Percentiles rank a stretch among this genome's conserved stretches.
phyloP scores from a whole-genome alignment of 2,113 vertebrate genomes.

The Collichthys lucidus region DNA sequence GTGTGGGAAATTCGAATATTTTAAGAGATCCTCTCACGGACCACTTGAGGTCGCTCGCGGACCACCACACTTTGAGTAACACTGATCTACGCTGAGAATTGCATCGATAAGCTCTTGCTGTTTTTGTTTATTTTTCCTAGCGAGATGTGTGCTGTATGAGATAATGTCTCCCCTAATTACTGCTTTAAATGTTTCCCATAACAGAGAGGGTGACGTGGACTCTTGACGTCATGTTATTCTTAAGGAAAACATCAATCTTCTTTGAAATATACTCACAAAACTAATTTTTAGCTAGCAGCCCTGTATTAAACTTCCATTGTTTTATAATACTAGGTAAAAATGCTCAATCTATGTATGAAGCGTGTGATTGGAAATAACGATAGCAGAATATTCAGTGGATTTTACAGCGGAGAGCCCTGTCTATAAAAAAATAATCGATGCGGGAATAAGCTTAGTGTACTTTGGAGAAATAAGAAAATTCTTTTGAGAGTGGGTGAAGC shows the following conservation, averaged over 20 bases:
- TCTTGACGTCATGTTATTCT: too few species aligned
- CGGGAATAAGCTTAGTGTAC: background rate
- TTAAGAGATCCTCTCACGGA: too few species aligned
- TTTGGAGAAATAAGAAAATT: background rate
- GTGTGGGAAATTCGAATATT: too few species aligned
- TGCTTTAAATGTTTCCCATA: too few species aligned
- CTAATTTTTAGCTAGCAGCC: too few species aligned
- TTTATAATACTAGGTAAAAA: background rate
- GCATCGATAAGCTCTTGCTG: background rate
- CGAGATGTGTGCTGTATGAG: background rate
- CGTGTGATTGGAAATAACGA: too few species aligned
- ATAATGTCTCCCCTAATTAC: background rate
- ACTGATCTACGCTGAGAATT: background rate
- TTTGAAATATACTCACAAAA: too few species aligned
- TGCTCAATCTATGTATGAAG: background rate
- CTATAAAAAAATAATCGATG: background rate
- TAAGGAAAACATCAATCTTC: too few species aligned
- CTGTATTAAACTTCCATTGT: background rate
- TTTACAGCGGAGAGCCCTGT: background rate
- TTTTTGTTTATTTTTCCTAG: background rate
- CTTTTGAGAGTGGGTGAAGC: background rate
- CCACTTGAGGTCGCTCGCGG: too few species aligned
- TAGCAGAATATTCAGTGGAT: background rate
- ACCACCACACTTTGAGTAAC: too few species aligned
- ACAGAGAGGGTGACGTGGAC: too few species aligned